Evolutionary conservation across 2,113 vertebrate species (phyloP).

Genomic region (Coryphaenoides rupestris): DNA sequence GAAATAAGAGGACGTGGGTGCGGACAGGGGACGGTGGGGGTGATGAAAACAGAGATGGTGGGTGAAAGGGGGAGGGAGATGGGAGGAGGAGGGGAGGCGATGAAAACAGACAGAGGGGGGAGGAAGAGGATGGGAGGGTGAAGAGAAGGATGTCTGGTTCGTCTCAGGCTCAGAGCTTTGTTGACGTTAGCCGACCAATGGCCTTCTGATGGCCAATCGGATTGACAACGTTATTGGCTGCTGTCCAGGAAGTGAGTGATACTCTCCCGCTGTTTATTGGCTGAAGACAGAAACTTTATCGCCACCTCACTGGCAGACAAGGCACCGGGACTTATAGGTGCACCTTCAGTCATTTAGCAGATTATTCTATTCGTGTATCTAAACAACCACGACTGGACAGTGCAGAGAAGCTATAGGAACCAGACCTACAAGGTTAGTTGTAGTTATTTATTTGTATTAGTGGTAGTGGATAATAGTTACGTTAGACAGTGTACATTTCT

Average conservation of each 20-base stretch:
- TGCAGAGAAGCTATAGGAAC: too few relatives aligned
- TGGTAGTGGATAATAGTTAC: too few relatives aligned
- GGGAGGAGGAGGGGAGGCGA: too few relatives aligned
- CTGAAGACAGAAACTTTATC: conserved; percentile 12
- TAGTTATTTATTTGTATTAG: too few relatives aligned
- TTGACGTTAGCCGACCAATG: conserved; percentile 51
- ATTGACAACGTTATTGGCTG: conserved; percentile 34
- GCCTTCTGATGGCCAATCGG: conserved; percentile 23
- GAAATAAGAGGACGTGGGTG: too few relatives aligned
- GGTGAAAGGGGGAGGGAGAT: neutral
- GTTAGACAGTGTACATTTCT: too few relatives aligned
- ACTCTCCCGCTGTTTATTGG: conserved; percentile 24
- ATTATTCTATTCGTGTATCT: too few relatives aligned
- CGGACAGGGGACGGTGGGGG: neutral
- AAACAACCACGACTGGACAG: too few relatives aligned
- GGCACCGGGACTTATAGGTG: neutral
- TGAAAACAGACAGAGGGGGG: neutral
- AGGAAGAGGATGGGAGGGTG: neutral
- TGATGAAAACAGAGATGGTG: conserved; percentile 9
- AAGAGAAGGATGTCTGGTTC: conserved; percentile 47
- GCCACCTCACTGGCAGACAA: neutral
- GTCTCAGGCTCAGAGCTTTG: conserved; percentile 42
- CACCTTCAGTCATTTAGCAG: too few relatives aligned
- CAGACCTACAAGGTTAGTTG: too few relatives aligned
- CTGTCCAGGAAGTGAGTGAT: conserved; percentile 34